Evolutionary conservation across 2,888 invertebrate genomes (phyloP).

Genomic region (Stegana nigrithorax): DNA sequence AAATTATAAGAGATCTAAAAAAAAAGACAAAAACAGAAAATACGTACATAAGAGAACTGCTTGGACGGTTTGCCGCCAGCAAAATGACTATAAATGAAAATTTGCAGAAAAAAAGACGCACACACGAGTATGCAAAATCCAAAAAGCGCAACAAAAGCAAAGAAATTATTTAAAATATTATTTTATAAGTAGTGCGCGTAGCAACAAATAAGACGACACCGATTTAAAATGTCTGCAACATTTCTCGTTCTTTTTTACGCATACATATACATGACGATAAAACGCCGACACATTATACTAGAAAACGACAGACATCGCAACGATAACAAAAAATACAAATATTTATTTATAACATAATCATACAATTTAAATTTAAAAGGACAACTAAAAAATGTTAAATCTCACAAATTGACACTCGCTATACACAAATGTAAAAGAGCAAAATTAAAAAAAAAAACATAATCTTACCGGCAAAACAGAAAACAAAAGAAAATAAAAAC

Average conservation of each 20-base stretch:
- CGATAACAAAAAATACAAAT: too few relatives aligned
- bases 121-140: background rate
- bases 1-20: background rate
- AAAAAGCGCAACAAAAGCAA: background rate
- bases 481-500: background rate
- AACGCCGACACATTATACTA: constrained; percentile 10
- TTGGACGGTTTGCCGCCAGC: background rate
- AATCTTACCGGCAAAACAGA: background rate
- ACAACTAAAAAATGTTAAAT: background rate
- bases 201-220: background rate
- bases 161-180: too few relatives aligned
- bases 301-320: too few relatives aligned
- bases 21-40: background rate
- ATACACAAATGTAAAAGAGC: background rate
- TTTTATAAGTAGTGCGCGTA: constrained; percentile 13
- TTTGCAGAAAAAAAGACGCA: background rate
- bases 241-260: background rate
- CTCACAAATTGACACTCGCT: background rate
- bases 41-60: background rate
- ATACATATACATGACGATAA: background rate
- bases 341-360: background rate
- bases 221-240: background rate
- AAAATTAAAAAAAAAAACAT: background rate
- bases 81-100: background rate
- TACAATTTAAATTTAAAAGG: background rate